phyloP scores from a whole-genome alignment of 1,140 invertebrate genomes.

The Anastrepha obliqua region DNA sequence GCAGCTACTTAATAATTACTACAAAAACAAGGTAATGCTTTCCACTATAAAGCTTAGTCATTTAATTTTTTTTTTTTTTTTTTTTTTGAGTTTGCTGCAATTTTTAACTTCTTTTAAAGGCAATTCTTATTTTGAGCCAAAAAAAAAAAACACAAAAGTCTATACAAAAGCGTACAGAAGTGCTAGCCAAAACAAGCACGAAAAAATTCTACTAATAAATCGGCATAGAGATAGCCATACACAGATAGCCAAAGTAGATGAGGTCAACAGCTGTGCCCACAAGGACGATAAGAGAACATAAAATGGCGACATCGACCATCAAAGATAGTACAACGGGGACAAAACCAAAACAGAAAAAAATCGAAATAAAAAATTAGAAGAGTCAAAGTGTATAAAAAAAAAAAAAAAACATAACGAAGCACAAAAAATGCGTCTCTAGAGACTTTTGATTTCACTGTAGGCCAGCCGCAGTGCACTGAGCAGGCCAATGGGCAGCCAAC shows the following conservation, averaged over 20 bases:
- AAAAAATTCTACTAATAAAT: background rate
- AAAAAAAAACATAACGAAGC: background rate
- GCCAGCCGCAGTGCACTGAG: background rate
- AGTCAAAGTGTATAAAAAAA: too few species aligned
- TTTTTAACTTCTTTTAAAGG: too few species aligned
- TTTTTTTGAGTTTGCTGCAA: too few species aligned
- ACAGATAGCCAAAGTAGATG: background rate
- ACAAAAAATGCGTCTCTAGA: background rate
- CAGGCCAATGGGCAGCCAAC: background rate
- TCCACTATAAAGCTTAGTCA: too few species aligned
- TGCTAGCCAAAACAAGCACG: too few species aligned
- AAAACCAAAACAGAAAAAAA: background rate
- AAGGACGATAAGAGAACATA: slow-evolving; percentile 31
- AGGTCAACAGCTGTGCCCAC: slow-evolving; percentile 37
- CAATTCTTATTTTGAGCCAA: too few species aligned
- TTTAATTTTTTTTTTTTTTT: too few species aligned
- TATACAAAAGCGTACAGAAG: background rate
- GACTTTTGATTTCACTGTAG: background rate
- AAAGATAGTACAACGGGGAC: background rate
- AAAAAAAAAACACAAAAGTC: background rate
- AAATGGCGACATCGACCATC: slow-evolving; percentile 29
- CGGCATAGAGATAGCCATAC: background rate
- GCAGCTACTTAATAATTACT: too few species aligned
- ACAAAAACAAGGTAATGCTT: too few species aligned
- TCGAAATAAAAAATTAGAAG: background rate